phyloP scores from a whole-genome alignment of 2,113 vertebrate species.

The Serranochromis macrocephalus region DNA sequence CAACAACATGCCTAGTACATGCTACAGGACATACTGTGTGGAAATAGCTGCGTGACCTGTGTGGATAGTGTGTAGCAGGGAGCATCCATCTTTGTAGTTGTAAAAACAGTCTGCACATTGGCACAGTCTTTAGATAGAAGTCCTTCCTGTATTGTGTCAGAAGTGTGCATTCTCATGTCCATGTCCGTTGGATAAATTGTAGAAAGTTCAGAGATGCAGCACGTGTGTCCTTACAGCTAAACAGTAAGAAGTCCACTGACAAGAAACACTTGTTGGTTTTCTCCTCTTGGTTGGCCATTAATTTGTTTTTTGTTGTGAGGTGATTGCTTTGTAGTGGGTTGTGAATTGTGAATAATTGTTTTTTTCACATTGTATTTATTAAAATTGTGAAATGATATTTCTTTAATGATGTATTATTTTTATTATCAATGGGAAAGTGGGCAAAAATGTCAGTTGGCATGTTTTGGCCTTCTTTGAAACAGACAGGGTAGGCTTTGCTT shows the following conservation, averaged over 20 bases:
- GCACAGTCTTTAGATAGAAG: background rate
- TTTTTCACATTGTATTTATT: background rate
- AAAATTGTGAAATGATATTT: background rate
- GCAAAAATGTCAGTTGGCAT: background rate
- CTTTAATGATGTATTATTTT: background rate
- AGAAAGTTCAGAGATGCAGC: background rate
- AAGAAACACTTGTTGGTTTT: background rate
- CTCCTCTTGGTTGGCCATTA: background rate
- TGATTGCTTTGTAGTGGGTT: background rate
- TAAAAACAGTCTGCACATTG: background rate
- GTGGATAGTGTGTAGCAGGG: background rate
- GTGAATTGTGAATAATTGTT: background rate
- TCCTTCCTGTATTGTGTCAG: background rate
- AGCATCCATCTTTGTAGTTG: background rate
- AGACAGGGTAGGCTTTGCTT: no score
- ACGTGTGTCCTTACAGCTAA: background rate
- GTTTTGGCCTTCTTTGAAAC: background rate
- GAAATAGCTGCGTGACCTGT: background rate
- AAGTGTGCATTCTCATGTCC: background rate
- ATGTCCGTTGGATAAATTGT: background rate
- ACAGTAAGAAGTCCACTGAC: background rate
- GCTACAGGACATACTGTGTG: background rate
- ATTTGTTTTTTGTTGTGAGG: background rate
- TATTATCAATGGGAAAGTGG: background rate
- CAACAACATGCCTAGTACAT: background rate